Base-by-base conservation (phyloP, 2,888 invertebrate genomes). In the Melanostoma mellinum region DNA sequence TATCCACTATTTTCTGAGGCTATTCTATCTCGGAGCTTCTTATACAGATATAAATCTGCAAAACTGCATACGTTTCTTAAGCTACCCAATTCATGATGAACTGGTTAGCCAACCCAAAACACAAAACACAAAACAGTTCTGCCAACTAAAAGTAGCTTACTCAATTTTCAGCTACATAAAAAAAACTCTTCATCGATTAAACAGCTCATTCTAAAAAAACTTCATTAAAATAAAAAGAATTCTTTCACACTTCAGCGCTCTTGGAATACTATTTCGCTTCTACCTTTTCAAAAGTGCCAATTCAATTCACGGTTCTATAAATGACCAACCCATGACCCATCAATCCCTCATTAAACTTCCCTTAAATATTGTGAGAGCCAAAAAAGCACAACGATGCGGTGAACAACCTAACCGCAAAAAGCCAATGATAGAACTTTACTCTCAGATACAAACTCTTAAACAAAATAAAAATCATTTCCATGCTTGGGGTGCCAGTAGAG, bases 251-350 rank as follows among this genome's bases (percentile, higher is more conserved):
- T 58, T 10, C 58, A 44, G 42, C 60, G n/a, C 33, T 33, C 44
- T 60, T 44, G 3, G 1, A 44, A 44, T 44, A 4, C 33, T 44
- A 44, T 44, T 58, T 30, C 6, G 3, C 6, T 58, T 42, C 10
- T 33, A 44, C 60, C 42, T 60, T 44, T 60, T 33, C 58, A 4
- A 30, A 33, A 60, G 42, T 58, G 9, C 42, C 58, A 42, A 42
- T 58, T 44, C 8, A 60, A 44, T 42, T 58, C 58, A 42, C 9
- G n/a, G 1, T 33, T 33, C 10, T 44, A 32, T 44, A 60, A 33
- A 42, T 44, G 4, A 32, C 32, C 32, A 60, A 32, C n/a, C 10
- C 42, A 44, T 10, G n/a, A 2, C 8, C 4, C 38, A 42, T n/a
- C 42, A 44, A 20, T 44, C n/a, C 42, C 6, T 33, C n/a, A 60